Percentiles rank a stretch among this genome's conserved stretches.
Evolutionary conservation across 2,888 invertebrate species (phyloP).

Genomic region (Leucoma salicis): DNA sequence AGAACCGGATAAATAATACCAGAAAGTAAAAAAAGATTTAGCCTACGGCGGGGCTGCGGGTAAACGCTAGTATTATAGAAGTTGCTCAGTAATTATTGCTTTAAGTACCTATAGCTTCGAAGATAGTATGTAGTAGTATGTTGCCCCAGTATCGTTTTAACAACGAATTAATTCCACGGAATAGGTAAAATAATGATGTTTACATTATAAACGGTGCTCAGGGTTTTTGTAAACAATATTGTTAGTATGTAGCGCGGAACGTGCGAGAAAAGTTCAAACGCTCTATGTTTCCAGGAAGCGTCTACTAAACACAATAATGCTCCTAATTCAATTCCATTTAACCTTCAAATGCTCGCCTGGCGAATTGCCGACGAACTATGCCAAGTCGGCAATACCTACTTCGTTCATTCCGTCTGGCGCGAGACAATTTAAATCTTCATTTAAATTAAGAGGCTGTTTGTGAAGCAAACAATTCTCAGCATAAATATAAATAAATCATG

Average conservation of each 20-base stretch:
- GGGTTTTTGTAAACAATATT: conserved; percentile 46
- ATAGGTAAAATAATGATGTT: conserved; percentile 7
- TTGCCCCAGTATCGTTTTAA: no score
- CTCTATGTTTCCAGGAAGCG: conserved; percentile 58
- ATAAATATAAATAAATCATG: conserved; percentile 66
- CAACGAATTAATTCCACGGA: conserved; percentile 8
- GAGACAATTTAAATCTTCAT: conserved; percentile 60
- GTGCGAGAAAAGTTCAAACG: conserved; percentile 50
- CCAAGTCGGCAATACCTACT: conserved; percentile 50
- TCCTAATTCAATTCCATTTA: conserved; percentile 55
- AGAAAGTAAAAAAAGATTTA: no score
- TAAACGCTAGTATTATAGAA: no score
- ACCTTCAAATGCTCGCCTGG: conserved; percentile 70
- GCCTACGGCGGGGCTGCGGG: no score
- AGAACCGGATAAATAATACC: no score
- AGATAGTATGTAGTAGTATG: no score
- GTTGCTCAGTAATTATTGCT: no score
- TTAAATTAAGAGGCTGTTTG: conserved; percentile 38
- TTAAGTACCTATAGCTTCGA: no score
- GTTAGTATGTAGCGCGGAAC: conserved; percentile 51
- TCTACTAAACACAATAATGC: conserved; percentile 42
- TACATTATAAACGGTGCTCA: conserved; percentile 28
- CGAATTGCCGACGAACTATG: no score
- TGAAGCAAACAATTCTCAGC: conserved; percentile 38
- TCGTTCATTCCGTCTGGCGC: conserved; percentile 43